phyloP scores from a whole-genome alignment of 2,113 vertebrate species.

The Narcine bancroftii region DNA sequence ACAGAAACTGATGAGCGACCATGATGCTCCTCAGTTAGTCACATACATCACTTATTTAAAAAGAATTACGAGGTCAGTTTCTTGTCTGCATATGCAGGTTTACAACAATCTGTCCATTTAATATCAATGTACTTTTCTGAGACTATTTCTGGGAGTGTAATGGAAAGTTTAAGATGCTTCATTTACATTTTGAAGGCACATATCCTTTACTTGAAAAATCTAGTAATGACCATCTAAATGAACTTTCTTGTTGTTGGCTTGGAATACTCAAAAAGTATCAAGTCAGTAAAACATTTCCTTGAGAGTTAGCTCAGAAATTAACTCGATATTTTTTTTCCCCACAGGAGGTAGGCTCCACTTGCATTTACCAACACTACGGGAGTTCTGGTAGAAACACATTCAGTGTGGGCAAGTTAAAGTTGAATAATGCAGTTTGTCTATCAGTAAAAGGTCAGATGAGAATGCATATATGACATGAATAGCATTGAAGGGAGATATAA shows the following conservation, averaged over 20 bases:
- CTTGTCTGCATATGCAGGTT: neutral
- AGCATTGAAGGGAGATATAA: neutral
- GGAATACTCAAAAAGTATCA: neutral
- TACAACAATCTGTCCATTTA: neutral
- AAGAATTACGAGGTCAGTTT: neutral
- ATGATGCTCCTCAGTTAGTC: neutral
- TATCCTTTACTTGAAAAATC: neutral
- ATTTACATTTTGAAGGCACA: neutral
- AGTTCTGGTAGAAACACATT: neutral
- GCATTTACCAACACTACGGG: neutral
- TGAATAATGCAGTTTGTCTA: neutral
- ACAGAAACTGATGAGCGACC: neutral
- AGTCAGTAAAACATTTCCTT: neutral
- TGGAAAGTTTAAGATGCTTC: neutral
- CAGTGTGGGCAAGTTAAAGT: neutral
- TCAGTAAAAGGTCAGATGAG: neutral
- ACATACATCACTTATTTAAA: neutral
- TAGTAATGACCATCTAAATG: neutral
- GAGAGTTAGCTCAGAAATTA: neutral
- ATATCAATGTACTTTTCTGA: neutral
- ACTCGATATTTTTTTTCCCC: neutral
- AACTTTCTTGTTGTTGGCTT: neutral
- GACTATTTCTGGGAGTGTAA: neutral
- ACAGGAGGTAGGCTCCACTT: neutral
- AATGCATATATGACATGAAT: neutral